phyloP scores from a whole-genome alignment of 2,113 vertebrate genomes.

The Entomyzon cyanotis region DNA sequence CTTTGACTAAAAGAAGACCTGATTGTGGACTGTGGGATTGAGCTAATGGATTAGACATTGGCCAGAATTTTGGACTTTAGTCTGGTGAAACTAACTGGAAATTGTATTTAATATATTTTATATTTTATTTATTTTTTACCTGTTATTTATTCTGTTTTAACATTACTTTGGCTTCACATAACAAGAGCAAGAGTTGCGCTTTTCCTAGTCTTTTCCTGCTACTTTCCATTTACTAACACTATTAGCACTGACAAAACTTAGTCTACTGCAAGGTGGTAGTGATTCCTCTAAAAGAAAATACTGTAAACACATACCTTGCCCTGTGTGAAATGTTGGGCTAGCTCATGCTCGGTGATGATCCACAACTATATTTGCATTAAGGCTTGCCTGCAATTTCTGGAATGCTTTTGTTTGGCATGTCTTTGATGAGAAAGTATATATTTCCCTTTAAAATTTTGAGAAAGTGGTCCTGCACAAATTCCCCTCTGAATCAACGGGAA shows the following conservation, averaged over 20 bases:
- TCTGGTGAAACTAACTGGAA: not conserved
- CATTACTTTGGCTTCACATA: not conserved
- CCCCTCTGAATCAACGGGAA: not conserved
- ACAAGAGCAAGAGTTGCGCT: not conserved
- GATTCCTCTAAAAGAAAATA: not conserved
- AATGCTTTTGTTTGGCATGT: not conserved
- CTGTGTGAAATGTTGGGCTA: not conserved
- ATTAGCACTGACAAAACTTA: not conserved
- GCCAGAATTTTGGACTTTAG: not conserved
- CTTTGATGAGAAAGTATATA: not conserved
- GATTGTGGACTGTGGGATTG: not conserved
- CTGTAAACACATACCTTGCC: not conserved
- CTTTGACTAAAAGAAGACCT: not conserved
- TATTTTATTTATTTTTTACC: not conserved
- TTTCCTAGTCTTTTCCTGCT: not conserved
- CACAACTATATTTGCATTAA: not conserved
- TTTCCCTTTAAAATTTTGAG: not conserved
- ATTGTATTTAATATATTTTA: not conserved
- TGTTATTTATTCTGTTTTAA: not conserved
- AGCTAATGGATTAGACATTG: not conserved
- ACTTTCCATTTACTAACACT: not conserved
- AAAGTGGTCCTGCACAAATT: conserved; percentile 16
- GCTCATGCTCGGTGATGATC: not conserved
- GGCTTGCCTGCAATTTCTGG: not conserved
- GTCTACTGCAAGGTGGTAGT: not conserved